Evolutionary conservation across 2,797 vertebrate genomes (phyloP).

Genomic region (Protosalanx chinensis): DNA sequence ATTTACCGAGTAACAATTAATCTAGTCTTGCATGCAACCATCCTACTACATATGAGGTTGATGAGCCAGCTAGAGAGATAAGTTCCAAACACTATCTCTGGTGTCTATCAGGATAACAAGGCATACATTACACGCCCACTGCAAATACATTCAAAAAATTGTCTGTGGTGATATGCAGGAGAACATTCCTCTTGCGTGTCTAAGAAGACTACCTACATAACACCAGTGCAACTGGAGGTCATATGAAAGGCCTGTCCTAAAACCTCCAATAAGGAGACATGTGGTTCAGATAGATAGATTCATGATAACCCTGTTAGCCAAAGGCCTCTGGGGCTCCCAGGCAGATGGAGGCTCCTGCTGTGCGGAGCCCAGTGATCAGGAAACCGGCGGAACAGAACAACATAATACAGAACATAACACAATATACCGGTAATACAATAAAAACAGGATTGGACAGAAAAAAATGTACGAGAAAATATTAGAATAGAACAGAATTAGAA

Average conservation of each 20-base stretch:
- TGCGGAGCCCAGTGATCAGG: too few relatives aligned
- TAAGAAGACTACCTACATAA: constrained; percentile 34
- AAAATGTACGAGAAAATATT: neutral
- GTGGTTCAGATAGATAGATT: constrained; percentile 13
- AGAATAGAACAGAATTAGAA: neutral
- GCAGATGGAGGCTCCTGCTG: too few relatives aligned
- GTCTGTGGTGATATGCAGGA: constrained; percentile 31
- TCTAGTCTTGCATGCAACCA: too few relatives aligned
- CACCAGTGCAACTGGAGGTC: constrained; percentile 41
- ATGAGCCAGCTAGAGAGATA: neutral
- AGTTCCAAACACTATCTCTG: constrained; percentile 16
- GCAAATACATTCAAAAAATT: constrained; percentile 41
- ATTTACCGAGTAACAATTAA: too few relatives aligned
- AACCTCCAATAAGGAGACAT: constrained; percentile 15
- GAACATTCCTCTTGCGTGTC: constrained; percentile 30
- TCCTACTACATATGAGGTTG: neutral
- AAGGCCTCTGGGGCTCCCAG: neutral
- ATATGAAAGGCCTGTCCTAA: constrained; percentile 24
- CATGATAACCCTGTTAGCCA: constrained; percentile 2
- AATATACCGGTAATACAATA: neutral
- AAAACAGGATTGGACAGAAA: neutral
- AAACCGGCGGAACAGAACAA: too few relatives aligned
- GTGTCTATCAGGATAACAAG: constrained; percentile 47
- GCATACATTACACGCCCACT: constrained; percentile 43
- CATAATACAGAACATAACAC: too few relatives aligned